Evolutionary conservation across 2,797 vertebrate genomes (phyloP).

Genomic region (Siniperca scherzeri): DNA sequence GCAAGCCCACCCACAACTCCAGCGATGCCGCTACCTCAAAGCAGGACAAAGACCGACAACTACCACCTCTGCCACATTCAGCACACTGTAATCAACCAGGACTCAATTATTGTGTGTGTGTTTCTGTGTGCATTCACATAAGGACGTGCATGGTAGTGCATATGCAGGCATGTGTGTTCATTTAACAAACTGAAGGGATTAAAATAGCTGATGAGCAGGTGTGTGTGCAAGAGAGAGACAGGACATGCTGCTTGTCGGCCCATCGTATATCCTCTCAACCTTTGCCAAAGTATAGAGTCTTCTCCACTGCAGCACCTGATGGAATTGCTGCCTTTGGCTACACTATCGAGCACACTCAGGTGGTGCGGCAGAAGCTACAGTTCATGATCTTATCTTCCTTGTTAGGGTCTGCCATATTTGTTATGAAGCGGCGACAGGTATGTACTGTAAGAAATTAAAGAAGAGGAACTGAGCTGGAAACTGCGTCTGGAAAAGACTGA

Average conservation of each 20-base stretch:
- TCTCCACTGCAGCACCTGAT: constrained; percentile 47
- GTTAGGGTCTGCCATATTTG: constrained; percentile 30
- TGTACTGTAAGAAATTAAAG: constrained; percentile 28
- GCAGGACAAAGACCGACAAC: constrained; percentile 75
- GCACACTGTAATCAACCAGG: constrained; percentile 79
- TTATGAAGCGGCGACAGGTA: constrained; percentile 32
- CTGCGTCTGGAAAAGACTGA: constrained; percentile 33
- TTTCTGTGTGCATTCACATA: constrained; percentile 34
- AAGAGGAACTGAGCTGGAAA: constrained; percentile 42
- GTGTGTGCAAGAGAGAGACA: constrained; percentile 46
- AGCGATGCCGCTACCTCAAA: constrained; percentile 71
- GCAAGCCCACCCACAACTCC: constrained; percentile 82
- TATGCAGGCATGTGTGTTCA: constrained; percentile 21
- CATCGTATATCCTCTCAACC: constrained; percentile 48
- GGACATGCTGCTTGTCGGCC: constrained; percentile 41
- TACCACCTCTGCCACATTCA: constrained; percentile 74
- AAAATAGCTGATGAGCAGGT: constrained; percentile 68
- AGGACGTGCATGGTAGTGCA: constrained; percentile 34
- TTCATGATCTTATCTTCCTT: constrained; percentile 52
- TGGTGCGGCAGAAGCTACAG: constrained; percentile 28
- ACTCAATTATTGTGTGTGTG: constrained; percentile 60
- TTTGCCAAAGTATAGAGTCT: constrained; percentile 60
- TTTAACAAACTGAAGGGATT: constrained; percentile 51
- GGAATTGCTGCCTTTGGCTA: constrained; percentile 64
- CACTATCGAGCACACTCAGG: constrained; percentile 26